Evolutionary conservation across 1,140 invertebrate species (phyloP), one percentile per base, ranked within the genome.

Genomic region (Micrasema longulum): DNA sequence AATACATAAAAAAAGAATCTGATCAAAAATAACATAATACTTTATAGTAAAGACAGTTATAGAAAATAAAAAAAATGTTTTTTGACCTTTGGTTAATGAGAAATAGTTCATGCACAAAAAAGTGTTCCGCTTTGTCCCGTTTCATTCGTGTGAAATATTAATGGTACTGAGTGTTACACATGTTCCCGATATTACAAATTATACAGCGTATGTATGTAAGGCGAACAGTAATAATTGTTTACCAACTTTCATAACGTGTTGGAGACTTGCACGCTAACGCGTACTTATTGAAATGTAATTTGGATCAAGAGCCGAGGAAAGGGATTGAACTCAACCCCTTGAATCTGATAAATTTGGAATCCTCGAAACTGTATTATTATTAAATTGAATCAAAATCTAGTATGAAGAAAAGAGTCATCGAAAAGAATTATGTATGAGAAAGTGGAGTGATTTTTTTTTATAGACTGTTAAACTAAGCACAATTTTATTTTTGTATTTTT

Each of bases 281-380:
- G 20, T 45, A 64, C 16, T 64, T 64, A 64, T 64, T 64, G 60
- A 64, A 64, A 64, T 47, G 43, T 64, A 64, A 64, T 64, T 64
- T 64, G 23, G 23, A 26, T 20, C 11, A 23, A 12, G 23, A 38
- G 22, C 26, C 2, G 26, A 7, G 3, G 26, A 31, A 31, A 31
- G 26, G 12, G 48, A 20, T 52, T 18, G 26, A 26, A 23, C 53
- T 16, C 53, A 12, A 35, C 20, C 53, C 26, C 26, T 31, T 31
- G 7, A 31, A 31, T 31, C 26, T 31, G 26, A 31, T 31, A 31
- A 31, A 31, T 31, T 2, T 31, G 26, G 26, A 31, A 31, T 31
- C 7, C 26, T 31, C 26, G 7, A 7, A 31, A 31, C 7, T 31
- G 26, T 31, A 31, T 31, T 2, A 31, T 31, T 31, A 31, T 31